Evolutionary conservation across 2,797 vertebrate species (phyloP).

Genomic region (Forpus xanthops): DNA sequence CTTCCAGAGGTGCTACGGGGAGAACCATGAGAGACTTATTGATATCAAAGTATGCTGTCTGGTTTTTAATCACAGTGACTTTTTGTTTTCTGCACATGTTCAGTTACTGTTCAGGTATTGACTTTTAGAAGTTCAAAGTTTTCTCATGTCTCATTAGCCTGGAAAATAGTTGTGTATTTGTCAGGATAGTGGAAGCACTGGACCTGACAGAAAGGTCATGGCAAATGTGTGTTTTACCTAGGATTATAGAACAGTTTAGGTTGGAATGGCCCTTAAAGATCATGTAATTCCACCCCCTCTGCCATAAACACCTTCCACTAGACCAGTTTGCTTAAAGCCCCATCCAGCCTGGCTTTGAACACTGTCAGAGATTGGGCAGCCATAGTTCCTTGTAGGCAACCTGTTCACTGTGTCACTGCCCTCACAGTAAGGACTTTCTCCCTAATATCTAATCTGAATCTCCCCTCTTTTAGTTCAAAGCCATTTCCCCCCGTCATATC

Average conservation of each 20-base stretch:
- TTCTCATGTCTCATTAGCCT: not conserved
- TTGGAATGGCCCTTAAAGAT: not conserved
- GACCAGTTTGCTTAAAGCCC: not conserved
- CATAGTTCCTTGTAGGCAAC: not conserved
- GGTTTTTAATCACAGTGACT: not conserved
- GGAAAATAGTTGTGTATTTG: not conserved
- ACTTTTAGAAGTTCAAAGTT: not conserved
- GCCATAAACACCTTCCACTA: not conserved
- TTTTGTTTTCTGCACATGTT: not conserved
- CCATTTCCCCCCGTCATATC: not conserved
- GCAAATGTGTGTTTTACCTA: fast-evolving
- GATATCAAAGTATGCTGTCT: conserved; percentile 85
- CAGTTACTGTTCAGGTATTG: not conserved
- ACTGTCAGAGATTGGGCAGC: not conserved
- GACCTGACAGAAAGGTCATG: not conserved
- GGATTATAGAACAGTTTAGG: not conserved
- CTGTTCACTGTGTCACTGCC: not conserved
- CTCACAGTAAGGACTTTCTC: not conserved
- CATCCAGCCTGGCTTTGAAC: not conserved
- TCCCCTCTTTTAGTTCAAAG: not conserved
- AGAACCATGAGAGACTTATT: conserved; percentile 85
- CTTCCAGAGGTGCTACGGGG: conserved; percentile 90
- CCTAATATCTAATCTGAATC: not conserved
- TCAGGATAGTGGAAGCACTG: not conserved
- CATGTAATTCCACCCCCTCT: not conserved